These are phyloP conservation scores for Lordiphosa clarofinis DNA, from an alignment of 1,140 invertebrate genomes.

Conservation along the genomic window DNA sequence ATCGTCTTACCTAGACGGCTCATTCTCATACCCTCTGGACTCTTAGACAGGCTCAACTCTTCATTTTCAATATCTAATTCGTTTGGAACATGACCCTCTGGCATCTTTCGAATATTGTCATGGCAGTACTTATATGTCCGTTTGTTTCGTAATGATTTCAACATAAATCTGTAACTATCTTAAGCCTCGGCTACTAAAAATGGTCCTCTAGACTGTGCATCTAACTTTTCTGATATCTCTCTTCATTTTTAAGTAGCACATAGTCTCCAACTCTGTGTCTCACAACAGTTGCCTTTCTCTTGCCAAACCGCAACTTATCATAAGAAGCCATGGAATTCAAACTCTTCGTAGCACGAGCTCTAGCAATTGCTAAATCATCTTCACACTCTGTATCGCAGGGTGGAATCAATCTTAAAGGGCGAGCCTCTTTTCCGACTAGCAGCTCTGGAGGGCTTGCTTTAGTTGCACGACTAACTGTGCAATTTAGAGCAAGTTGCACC, in stretches of 20 bases:
- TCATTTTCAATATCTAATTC: not conserved
- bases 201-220: too few relatives aligned
- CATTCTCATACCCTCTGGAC: not conserved
- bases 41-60: not conserved
- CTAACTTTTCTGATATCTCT: too few relatives aligned
- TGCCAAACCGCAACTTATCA: too few relatives aligned
- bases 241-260: too few relatives aligned
- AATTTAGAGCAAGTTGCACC: constrained; percentile 7
- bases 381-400: not conserved
- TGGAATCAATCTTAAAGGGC: constrained; percentile 4
- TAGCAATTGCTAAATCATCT: not conserved
- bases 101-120: not conserved
- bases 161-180: too few relatives aligned
- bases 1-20: not conserved
- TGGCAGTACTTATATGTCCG: not conserved
- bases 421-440: constrained; percentile 7
- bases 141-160: too few relatives aligned
- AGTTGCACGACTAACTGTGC: constrained; percentile 2
- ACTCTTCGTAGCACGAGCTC: not conserved
- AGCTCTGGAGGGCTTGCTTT: constrained; percentile 3
- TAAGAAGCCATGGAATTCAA: not conserved
- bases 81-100: too few relatives aligned
- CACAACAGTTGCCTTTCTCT: too few relatives aligned
- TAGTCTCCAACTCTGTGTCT: too few relatives aligned
- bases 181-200: too few relatives aligned